Percentiles rank a stretch among this genome's conserved stretches.
These are phyloP conservation scores for Bettongia penicillata DNA, from an alignment of 2,113 vertebrate species.

Conservation along the genomic window DNA sequence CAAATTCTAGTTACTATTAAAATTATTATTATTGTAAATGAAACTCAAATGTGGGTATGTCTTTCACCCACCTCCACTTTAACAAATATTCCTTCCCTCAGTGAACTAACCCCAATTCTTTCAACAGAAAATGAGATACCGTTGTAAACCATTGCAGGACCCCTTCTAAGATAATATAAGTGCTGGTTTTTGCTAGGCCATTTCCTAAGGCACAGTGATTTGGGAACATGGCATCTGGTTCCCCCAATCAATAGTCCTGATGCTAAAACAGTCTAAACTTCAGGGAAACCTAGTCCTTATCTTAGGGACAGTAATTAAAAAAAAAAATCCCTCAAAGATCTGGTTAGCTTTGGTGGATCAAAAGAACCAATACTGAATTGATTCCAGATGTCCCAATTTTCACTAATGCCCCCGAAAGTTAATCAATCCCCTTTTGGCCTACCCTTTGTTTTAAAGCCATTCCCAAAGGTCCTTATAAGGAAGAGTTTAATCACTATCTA, in stretches of 20 bases:
- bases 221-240: neutral
- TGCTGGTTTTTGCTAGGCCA: neutral
- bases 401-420: neutral
- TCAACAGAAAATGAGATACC: neutral
- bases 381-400: neutral
- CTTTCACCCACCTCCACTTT: neutral
- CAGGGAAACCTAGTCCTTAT: neutral
- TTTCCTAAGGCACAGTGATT: neutral
- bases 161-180: neutral
- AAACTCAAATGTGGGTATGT: neutral
- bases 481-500: neutral
- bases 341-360: neutral
- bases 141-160: neutral
- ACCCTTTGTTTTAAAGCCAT: neutral
- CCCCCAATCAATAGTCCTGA: neutral
- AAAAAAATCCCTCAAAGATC: neutral
- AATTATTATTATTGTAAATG: neutral
- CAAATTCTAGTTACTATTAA: neutral
- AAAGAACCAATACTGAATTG: neutral
- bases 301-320: neutral
- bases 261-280: neutral
- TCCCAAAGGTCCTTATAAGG: neutral
- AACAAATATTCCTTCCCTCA: neutral
- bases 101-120: neutral
- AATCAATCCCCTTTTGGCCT: neutral